Conservation (phyloP, 2,888 invertebrate species). For the Pristionchus japonicus region DNA sequence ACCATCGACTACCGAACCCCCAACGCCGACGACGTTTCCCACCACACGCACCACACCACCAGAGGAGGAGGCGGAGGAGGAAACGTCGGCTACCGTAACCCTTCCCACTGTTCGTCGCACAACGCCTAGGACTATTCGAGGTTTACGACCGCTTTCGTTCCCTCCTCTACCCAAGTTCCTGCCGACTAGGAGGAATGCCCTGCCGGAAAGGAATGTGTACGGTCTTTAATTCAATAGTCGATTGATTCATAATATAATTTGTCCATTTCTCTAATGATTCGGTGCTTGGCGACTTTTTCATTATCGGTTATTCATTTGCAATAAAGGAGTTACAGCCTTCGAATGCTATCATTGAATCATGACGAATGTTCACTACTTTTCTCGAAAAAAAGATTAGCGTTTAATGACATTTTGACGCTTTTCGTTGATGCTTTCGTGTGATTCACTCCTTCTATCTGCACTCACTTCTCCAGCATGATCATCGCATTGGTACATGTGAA, state of each 20-base stretch:
- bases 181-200: not conserved
- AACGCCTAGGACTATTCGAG: not conserved
- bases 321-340: not conserved
- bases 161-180: constrained; percentile 42
- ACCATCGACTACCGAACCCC: not conserved
- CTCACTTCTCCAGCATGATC: no score
- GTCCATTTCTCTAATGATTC: not conserved
- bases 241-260: not conserved
- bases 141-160: constrained; percentile 13
- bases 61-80: not conserved
- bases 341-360: no score
- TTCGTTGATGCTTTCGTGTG: no score
- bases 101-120: not conserved
- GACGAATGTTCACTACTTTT: not conserved
- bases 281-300: not conserved
- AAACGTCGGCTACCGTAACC: constrained; percentile 10
- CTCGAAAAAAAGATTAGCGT: no score
- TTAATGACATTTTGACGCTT: no score
- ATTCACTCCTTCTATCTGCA: no score
- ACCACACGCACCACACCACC: constrained; percentile 7
- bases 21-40: constrained; percentile 3
- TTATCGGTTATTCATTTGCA: not conserved
- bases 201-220: not conserved
- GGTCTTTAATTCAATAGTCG: not conserved
- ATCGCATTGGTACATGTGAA: no score